Percentiles rank a stretch among this genome's conserved stretches.
Conservation (phyloP, 2,888 invertebrate species). For the Empis livida region DNA sequence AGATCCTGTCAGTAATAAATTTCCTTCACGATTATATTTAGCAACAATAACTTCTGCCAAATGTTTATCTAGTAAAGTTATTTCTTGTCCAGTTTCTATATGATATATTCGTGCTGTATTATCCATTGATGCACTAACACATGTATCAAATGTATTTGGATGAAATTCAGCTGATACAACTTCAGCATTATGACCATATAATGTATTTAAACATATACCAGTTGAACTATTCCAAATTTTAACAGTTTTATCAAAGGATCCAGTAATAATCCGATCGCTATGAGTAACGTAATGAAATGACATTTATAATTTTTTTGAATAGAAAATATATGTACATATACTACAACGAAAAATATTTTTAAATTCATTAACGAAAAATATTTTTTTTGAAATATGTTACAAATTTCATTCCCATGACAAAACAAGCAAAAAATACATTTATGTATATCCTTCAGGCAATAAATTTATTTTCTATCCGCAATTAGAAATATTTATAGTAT, state of each 20-base stretch:
- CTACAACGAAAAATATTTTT: no score
- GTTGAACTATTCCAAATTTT: constrained; percentile 57
- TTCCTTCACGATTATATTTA: constrained; percentile 56
- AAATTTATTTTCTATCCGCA: no score
- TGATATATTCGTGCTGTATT: constrained; percentile 59
- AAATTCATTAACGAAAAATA: no score
- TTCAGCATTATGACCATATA: constrained; percentile 65
- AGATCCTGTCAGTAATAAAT: constrained; percentile 60
- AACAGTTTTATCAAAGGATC: constrained; percentile 69
- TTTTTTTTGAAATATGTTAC: no score
- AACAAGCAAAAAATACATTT: no score
- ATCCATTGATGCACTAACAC: constrained; percentile 69
- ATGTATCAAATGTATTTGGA: constrained; percentile 43
- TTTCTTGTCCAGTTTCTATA: constrained; percentile 48
- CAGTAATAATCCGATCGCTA: constrained; percentile 60
- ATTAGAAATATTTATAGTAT: no score
- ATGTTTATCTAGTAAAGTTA: constrained; percentile 51
- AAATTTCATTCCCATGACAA: no score
- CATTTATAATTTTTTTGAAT: no score
- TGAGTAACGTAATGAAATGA: no score
- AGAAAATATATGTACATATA: no score
- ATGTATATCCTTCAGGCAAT: no score
- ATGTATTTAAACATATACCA: constrained; percentile 51
- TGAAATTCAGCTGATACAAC: constrained; percentile 59
- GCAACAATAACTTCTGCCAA: constrained; percentile 63